These are phyloP conservation scores for Pseudorectes ferrugineus DNA, from an alignment of 2,113 vertebrate species.

Conservation along the genomic window DNA sequence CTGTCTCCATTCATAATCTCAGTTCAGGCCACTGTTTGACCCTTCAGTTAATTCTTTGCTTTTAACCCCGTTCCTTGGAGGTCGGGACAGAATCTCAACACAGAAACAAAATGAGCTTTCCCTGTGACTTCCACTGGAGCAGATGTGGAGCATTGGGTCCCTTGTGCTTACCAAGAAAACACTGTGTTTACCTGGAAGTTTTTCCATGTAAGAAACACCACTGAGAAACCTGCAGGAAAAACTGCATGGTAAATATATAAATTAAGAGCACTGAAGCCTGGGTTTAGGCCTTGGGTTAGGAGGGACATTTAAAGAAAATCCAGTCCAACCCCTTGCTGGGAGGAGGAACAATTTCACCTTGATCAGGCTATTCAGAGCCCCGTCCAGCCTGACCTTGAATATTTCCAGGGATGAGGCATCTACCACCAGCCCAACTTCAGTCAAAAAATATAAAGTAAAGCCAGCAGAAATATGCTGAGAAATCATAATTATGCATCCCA, in stretches of 20 bases:
- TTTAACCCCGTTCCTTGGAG: background rate
- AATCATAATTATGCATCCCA: background rate
- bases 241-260: background rate
- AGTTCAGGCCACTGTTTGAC: background rate
- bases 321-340: background rate
- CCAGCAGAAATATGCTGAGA: background rate
- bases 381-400: rapidly evolving
- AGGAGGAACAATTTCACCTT: background rate
- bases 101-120: background rate
- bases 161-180: background rate
- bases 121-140: background rate
- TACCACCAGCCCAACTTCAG: background rate
- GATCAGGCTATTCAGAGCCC: background rate
- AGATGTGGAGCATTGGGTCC: background rate
- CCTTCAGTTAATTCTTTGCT: background rate
- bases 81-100: background rate
- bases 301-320: background rate
- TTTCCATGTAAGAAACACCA: background rate
- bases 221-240: background rate
- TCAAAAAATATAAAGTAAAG: background rate
- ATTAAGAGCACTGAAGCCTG: background rate
- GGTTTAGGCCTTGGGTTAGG: background rate
- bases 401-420: background rate
- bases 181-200: background rate
- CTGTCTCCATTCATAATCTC: background rate